Base-by-base conservation (phyloP, 2,797 vertebrate genomes). In the Eospalax fontanierii region DNA sequence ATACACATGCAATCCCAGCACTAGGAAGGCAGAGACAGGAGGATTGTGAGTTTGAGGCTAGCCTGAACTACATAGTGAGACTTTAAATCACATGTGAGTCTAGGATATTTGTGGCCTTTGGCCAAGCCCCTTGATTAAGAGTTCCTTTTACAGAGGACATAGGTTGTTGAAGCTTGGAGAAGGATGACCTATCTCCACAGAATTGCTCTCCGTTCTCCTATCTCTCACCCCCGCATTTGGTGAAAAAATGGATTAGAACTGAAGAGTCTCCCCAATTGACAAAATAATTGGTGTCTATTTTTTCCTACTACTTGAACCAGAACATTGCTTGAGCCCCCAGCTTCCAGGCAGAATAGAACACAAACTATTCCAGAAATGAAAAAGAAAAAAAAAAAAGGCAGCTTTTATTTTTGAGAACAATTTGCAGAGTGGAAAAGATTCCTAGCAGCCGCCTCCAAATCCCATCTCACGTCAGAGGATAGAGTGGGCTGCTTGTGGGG, bases 391-490 rank as follows among this genome's bases (percentile, higher is more conserved):
- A 61, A 63, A 86, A 50, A 28, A 73, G 40, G 68, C 73, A 70
- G 74, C 4, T 3, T 68, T n/a, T 81, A 65, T 43, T 96, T 96
- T 94, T 81, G 57, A 96, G 89, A 97, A 82, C 94, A 87, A 30
- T 82, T 93, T 91, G 84, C 94, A 75, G 87, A 79, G 68, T 59
- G 21, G 66, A 93, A 50, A 85, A 83, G 54, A 70, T 87, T 91
- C 81, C 81, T 61, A 81, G 87, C 50, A 90, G 91, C 96, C 54
- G 8, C 97, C 97, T 90, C 96, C 96, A 30, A 43, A 79, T 87
- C 95, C 96, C 46, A 19, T 78, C 91, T 94, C 89, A 68, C 91
- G n/a, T 97, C 96, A 97, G 57, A 94, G 92, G 95, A 95, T 94
- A 4, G 87, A 84, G 92, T 96, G 91, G 95, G 92, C 85, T 80